These are phyloP conservation scores for Conus betulinus DNA, from an alignment of 1,140 invertebrate species.

Conservation along the genomic window DNA sequence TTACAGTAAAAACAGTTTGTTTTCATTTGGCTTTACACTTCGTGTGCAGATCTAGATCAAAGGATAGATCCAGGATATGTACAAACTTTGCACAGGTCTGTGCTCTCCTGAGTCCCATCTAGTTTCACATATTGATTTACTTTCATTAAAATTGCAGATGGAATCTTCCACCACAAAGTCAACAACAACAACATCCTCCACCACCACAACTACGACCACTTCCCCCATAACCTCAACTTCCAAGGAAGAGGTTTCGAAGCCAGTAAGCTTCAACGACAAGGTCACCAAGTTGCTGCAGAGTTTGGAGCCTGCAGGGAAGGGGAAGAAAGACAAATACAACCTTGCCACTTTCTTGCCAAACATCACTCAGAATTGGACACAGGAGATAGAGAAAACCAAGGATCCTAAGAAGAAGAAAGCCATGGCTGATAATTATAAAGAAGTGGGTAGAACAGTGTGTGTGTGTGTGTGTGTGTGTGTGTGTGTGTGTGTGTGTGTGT, in stretches of 20 bases:
- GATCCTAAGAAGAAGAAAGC: conserved; percentile 23
- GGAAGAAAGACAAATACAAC: background rate
- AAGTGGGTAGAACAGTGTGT: background rate
- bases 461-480: background rate
- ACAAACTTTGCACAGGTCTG: no score
- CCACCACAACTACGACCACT: conserved; percentile 30
- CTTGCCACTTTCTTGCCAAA: conserved; percentile 7
- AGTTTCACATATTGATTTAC: background rate
- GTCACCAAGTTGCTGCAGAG: background rate
- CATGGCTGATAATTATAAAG: conserved; percentile 12
- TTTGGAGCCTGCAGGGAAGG: background rate
- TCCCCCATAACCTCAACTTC: background rate
- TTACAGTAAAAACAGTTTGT: no score
- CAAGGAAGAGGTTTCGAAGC: background rate
- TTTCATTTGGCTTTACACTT: no score
- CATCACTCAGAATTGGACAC: background rate
- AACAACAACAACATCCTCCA: conserved; percentile 19
- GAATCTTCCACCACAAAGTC: background rate
- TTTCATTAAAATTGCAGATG: background rate
- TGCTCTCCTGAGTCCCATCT: no score
- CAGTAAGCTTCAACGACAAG: background rate
- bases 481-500: no score
- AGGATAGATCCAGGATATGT: no score
- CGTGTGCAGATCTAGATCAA: no score
- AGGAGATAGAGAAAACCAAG: background rate